A percentile compares a stretch with the other conserved stretches of the same genome.
These are phyloP conservation scores for Unio delphinus DNA, from an alignment of 2,888 invertebrate genomes.

Conservation along the genomic window DNA sequence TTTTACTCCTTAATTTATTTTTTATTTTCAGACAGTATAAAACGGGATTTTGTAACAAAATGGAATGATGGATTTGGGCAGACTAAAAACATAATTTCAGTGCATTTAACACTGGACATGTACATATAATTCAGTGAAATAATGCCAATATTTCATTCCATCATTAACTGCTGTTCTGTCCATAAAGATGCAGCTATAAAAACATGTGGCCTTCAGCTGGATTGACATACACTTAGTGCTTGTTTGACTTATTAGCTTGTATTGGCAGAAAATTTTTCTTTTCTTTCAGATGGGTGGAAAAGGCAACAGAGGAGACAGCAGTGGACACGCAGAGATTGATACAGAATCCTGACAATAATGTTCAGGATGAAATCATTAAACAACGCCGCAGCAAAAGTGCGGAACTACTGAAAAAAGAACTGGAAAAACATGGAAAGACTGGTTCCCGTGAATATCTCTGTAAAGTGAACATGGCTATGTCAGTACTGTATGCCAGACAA, in stretches of 20 bases:
- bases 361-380: slow-evolving; percentile 59
- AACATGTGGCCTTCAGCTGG: too few relatives aligned
- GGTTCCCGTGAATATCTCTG: slow-evolving; percentile 56
- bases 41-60: too few relatives aligned
- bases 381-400: slow-evolving; percentile 60
- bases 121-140: too few relatives aligned
- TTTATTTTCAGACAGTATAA: too few relatives aligned
- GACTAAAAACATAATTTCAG: neutral
- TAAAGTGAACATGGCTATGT: slow-evolving; percentile 65
- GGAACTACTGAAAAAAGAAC: slow-evolving; percentile 62
- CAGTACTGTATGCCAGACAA: slow-evolving; percentile 65
- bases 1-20: too few relatives aligned
- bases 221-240: too few relatives aligned
- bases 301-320: slow-evolving; percentile 58
- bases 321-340: slow-evolving; percentile 61
- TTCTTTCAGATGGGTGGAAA: slow-evolving; percentile 29
- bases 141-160: too few relatives aligned
- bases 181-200: too few relatives aligned
- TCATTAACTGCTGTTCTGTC: too few relatives aligned
- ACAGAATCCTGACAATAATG: slow-evolving; percentile 54
- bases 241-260: neutral
- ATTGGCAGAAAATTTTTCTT: neutral
- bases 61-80: neutral
- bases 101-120: too few relatives aligned
- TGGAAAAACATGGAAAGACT: slow-evolving; percentile 62